Evolutionary conservation across 2,797 vertebrate species (phyloP).

Genomic region (Anisognathus igniventris): DNA sequence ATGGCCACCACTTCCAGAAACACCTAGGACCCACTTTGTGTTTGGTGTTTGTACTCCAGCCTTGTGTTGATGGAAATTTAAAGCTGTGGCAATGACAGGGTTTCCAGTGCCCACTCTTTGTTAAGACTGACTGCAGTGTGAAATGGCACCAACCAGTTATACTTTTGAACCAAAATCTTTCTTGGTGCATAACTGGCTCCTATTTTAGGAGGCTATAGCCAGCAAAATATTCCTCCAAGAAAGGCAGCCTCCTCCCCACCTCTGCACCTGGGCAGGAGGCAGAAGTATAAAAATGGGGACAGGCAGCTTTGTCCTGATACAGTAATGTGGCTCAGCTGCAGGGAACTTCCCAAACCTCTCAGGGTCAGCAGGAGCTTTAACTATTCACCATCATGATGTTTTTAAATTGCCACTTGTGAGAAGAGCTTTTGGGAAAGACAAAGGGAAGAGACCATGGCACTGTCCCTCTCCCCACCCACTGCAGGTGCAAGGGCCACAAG

Average conservation of each 20-base stretch:
- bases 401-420: neutral
- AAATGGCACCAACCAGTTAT: neutral
- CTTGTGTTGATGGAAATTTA: neutral
- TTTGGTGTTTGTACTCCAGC: neutral
- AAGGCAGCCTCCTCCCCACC: neutral
- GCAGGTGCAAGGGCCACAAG: fast-evolving
- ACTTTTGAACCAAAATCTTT: neutral
- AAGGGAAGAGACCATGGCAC: neutral
- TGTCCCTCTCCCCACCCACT: fast-evolving
- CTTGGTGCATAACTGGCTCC: neutral
- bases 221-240: neutral
- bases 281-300: neutral
- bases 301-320: neutral
- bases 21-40: fast-evolving
- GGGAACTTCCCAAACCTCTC: neutral
- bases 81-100: fast-evolving
- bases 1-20: neutral
- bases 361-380: neutral
- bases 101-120: neutral
- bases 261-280: neutral
- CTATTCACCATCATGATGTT: fast-evolving
- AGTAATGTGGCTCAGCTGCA: fast-evolving
- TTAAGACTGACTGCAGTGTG: too few relatives aligned
- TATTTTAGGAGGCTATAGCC: neutral
- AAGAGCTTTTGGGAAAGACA: neutral